phyloP scores from a whole-genome alignment of 2,797 vertebrate genomes.

The Gadopsis bispinosus region DNA sequence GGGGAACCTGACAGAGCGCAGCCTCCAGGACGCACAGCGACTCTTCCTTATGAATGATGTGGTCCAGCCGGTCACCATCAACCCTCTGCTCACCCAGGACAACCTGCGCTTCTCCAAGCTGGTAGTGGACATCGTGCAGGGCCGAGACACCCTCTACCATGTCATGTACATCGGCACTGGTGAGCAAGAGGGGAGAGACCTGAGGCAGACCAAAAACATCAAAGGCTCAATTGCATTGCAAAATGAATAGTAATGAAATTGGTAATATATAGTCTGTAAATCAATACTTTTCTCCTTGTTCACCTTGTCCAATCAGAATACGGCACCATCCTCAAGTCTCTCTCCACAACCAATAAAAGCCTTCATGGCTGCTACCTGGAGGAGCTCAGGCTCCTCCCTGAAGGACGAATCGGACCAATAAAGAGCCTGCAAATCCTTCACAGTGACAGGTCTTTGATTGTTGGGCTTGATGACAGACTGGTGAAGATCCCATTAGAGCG shows the following conservation, averaged over 20 bases:
- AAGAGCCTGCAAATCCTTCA: conserved; percentile 92
- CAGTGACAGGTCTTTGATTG: conserved; percentile 90
- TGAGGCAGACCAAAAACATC: too few relatives aligned
- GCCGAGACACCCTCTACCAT: conserved; percentile 90
- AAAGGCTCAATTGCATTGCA: fast-evolving
- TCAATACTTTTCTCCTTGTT: neutral
- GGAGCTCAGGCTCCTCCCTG: conserved; percentile 92
- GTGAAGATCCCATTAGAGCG: conserved; percentile 91
- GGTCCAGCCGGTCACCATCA: conserved; percentile 88
- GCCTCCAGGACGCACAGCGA: conserved; percentile 95
- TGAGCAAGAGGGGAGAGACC: conserved; percentile 50
- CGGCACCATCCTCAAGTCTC: conserved; percentile 93
- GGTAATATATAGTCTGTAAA: neutral
- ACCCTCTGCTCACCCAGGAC: conserved; percentile 93
- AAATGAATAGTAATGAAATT: neutral
- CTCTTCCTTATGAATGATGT: conserved; percentile 96
- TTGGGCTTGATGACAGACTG: conserved; percentile 90
- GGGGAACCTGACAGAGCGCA: conserved; percentile 92
- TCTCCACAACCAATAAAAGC: conserved; percentile 89
- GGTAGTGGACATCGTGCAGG: conserved; percentile 96
- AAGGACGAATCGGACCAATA: conserved; percentile 85
- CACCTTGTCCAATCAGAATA: conserved; percentile 84
- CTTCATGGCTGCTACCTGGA: conserved; percentile 92
- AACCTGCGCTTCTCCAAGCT: conserved; percentile 92
- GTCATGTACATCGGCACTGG: conserved; percentile 96